phyloP scores from a whole-genome alignment of 2,888 invertebrate species.

The Troglohyphantes excavatus region DNA sequence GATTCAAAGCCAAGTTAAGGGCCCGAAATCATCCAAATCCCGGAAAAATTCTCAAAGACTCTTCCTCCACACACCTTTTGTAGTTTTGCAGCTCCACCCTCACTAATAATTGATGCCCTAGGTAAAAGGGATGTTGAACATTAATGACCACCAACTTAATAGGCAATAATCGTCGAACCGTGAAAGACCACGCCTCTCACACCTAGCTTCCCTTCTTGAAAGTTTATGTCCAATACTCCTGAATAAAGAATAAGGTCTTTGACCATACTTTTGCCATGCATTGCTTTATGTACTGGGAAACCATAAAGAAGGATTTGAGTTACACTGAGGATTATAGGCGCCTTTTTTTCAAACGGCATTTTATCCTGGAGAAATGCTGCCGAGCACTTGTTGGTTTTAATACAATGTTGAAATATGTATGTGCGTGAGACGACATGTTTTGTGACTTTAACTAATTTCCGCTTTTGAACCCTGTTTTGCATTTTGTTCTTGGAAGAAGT shows the following conservation, averaged over 20 bases:
- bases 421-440: no score
- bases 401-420: background rate
- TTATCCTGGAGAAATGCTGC: background rate
- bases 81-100: slow-evolving; percentile 71
- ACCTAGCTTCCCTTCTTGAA: slow-evolving; percentile 29
- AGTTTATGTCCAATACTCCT: slow-evolving; percentile 26
- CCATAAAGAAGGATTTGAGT: slow-evolving; percentile 33
- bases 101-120: slow-evolving; percentile 69
- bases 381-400: background rate
- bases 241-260: slow-evolving; percentile 45
- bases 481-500: no score
- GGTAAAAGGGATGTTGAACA: slow-evolving; percentile 41
- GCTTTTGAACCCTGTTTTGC: no score
- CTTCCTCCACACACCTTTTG: slow-evolving; percentile 40
- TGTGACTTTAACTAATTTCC: no score
- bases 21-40: background rate
- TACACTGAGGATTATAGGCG: slow-evolving; percentile 10
- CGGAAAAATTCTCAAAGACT: background rate
- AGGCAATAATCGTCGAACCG: slow-evolving; percentile 72
- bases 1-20: background rate
- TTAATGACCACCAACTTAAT: slow-evolving; percentile 71
- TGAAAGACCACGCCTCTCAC: slow-evolving; percentile 66
- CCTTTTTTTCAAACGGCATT: background rate
- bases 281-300: background rate
- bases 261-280: background rate